Base-by-base conservation (phyloP, 2,797 vertebrate genomes). In the Clarias platycephalus region DNA sequence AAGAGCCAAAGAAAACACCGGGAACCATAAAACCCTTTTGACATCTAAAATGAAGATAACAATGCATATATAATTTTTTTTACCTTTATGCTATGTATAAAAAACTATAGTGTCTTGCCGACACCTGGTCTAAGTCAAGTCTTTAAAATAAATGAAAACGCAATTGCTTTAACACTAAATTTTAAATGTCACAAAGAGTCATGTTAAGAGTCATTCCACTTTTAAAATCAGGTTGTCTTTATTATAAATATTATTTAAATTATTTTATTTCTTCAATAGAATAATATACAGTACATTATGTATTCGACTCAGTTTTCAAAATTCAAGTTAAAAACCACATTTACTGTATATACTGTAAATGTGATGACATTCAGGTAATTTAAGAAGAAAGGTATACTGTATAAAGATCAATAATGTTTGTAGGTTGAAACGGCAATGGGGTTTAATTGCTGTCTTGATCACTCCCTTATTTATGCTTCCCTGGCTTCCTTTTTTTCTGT, bases 131-230 rank as follows among this genome's bases (percentile, higher is more conserved):
- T 5, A 5, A 37, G 34, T 37, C 4, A 53, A 85, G 58, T 82
- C 84, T 44, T 58, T 20, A 31, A 82, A 66, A 84, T 85, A 80
- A 86, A 86, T 80, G 13, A 80, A 31, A 83, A 77, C 22, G 62
- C 74, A 63, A 57, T 31, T 22, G 53, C 57, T 53, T 70, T 24
- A 31, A n/a, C 71, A 77, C 18, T 76, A 4, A 64, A 80, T 80
- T 64, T 40, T 22, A 44, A 44, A 40, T 40, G 34, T 63, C 24
- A 63, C 10, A 44, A 24, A 18, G 15, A 74, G 15, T 55, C 71
- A n/a, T 18, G 44, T 28, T 74, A 53, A 9, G 2, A n/a, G n/a
- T n/a, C n/a, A n/a, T 72, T 72, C 2, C 15, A 24, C 26, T 49
- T 70, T 40, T 70, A 70, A 67, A 34, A 67, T 28, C 34, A 40